Percentiles rank a stretch among this genome's conserved stretches.
phyloP scores from a whole-genome alignment of 2,888 invertebrate genomes.

The Merodon equestris region DNA sequence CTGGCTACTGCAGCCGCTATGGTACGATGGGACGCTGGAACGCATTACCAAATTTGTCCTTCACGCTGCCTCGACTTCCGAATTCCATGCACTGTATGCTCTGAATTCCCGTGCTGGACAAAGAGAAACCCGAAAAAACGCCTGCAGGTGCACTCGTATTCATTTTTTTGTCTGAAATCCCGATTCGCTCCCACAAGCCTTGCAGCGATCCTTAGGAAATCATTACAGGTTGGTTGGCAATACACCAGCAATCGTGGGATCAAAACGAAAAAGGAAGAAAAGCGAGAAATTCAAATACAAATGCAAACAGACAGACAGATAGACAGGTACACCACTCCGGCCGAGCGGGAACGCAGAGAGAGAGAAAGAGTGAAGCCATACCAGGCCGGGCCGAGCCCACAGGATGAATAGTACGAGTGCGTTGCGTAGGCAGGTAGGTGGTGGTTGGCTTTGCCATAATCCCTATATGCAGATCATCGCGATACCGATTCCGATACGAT shows the following conservation, averaged over 20 bases:
- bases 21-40: too few species aligned
- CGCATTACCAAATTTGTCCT: slow-evolving; percentile 56
- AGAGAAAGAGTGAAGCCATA: too few species aligned
- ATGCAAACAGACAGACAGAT: slow-evolving; percentile 61
- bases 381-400: slow-evolving; percentile 56
- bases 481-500: slow-evolving; percentile 21
- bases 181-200: slow-evolving; percentile 62
- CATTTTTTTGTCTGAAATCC: slow-evolving; percentile 62
- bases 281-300: slow-evolving; percentile 50
- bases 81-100: slow-evolving; percentile 55
- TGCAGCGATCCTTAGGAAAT: slow-evolving; percentile 52
- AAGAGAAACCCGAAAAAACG: slow-evolving; percentile 12
- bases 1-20: slow-evolving; percentile 45
- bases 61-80: slow-evolving; percentile 47
- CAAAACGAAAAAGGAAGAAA: slow-evolving; percentile 22
- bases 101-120: slow-evolving; percentile 48
- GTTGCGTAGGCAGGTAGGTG: slow-evolving; percentile 66
- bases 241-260: slow-evolving; percentile 61
- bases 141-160: slow-evolving; percentile 58
- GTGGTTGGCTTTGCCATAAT: slow-evolving; percentile 29
- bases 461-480: slow-evolving; percentile 66
- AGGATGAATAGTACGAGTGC: slow-evolving; percentile 33
- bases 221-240: slow-evolving; percentile 68
- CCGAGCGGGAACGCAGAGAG: too few species aligned
- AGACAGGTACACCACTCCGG: slow-evolving; percentile 67